A percentile compares a stretch with the other conserved stretches of the same genome.
phyloP scores from a whole-genome alignment of 2,888 invertebrate genomes.

The Drosophila macrospina region DNA sequence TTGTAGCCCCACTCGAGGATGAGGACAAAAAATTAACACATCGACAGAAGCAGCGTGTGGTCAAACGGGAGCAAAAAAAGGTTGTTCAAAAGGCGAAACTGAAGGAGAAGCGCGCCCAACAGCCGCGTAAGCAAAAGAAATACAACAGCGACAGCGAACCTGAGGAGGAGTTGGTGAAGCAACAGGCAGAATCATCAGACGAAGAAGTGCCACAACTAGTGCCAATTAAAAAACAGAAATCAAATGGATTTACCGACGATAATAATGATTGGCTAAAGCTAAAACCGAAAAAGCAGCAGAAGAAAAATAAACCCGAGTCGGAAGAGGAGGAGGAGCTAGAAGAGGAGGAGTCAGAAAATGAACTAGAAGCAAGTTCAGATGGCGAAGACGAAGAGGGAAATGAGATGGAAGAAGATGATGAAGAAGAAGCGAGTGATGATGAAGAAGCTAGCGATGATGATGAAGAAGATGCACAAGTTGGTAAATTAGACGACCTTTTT shows the following conservation, averaged over 20 bases:
- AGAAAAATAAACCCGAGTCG: slow-evolving; percentile 38
- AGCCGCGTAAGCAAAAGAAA: slow-evolving; percentile 63
- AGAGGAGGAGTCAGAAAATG: slow-evolving; percentile 69
- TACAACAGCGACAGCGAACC: slow-evolving; percentile 82
- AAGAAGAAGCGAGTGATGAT: slow-evolving; percentile 46
- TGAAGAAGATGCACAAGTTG: slow-evolving; percentile 72
- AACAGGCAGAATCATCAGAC: slow-evolving; percentile 64
- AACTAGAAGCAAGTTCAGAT: slow-evolving; percentile 40
- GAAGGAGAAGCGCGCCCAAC: slow-evolving; percentile 57
- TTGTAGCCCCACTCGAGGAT: slow-evolving; percentile 84
- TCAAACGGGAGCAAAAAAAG: slow-evolving; percentile 87
- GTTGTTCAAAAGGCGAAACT: slow-evolving; percentile 79
- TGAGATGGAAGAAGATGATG: slow-evolving; percentile 62
- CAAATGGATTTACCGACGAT: slow-evolving; percentile 89
- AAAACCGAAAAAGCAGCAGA: slow-evolving; percentile 84
- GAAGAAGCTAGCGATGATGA: slow-evolving; percentile 21
- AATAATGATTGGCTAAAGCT: slow-evolving; percentile 90
- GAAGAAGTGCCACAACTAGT: slow-evolving; percentile 55
- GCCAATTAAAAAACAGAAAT: slow-evolving; percentile 42
- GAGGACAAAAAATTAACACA: slow-evolving; percentile 89
- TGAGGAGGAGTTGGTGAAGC: slow-evolving; percentile 58
- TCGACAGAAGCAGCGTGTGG: slow-evolving; percentile 89
- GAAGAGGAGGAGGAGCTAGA: slow-evolving; percentile 27
- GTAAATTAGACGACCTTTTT: slow-evolving; percentile 81
- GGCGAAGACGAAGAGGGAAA: slow-evolving; percentile 50